These are phyloP conservation scores for Rhinoptilus africanus DNA, from an alignment of 2,113 vertebrate genomes.

Conservation along the genomic window DNA sequence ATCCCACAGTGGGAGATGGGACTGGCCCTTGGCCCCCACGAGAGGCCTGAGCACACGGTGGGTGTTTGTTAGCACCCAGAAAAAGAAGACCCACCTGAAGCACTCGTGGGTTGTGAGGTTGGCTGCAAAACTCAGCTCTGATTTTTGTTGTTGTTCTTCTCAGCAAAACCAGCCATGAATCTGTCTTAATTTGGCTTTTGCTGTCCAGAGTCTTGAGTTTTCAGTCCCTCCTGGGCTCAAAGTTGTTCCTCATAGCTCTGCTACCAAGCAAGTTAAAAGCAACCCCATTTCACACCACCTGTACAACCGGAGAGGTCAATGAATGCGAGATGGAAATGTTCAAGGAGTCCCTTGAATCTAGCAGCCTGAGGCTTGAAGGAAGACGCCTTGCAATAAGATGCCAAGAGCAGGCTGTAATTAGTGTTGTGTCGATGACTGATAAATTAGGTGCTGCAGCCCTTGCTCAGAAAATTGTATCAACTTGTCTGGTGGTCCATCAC, in stretches of 20 bases:
- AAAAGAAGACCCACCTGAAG: not conserved
- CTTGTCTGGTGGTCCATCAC: not conserved
- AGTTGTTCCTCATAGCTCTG: not conserved
- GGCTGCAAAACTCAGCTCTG: not conserved
- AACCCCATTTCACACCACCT: not conserved
- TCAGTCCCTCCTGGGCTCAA: not conserved
- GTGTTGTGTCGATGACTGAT: not conserved
- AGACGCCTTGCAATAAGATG: not conserved
- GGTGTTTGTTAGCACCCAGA: not conserved
- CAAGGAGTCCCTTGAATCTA: not conserved
- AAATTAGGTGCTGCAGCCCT: not conserved
- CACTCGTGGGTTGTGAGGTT: rapidly evolving
- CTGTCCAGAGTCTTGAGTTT: not conserved
- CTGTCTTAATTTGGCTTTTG: not conserved
- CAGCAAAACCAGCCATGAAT: not conserved
- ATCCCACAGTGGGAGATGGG: rapidly evolving
- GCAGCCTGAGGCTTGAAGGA: not conserved
- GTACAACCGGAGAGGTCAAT: not conserved
- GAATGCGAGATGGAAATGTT: not conserved
- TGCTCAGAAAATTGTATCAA: not conserved
- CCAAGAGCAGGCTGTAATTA: not conserved
- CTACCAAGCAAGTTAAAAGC: not conserved
- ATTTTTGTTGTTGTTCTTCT: too few relatives aligned
- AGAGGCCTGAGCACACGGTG: rapidly evolving
- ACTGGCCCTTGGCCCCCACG: rapidly evolving